These are phyloP conservation scores for Bradypodion pumilum DNA, from an alignment of 2,797 vertebrate genomes.

Conservation along the genomic window DNA sequence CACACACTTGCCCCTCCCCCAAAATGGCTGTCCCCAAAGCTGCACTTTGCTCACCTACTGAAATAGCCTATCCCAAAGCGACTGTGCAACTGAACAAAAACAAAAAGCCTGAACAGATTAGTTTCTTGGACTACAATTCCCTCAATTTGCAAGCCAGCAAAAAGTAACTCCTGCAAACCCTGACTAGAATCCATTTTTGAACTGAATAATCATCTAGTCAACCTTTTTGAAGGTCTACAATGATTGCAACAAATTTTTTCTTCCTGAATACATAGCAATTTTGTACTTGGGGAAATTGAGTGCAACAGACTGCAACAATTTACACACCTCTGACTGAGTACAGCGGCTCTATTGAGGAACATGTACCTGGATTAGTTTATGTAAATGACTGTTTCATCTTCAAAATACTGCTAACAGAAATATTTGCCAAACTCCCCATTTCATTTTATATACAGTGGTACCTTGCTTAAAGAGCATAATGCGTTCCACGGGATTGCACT, in stretches of 20 bases:
- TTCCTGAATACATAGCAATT: constrained; percentile 57
- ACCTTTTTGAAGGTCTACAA: constrained; percentile 52
- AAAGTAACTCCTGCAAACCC: too few species aligned
- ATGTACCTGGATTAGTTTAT: constrained; percentile 74
- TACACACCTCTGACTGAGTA: constrained; percentile 40
- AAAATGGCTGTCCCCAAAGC: too few species aligned
- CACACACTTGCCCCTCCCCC: too few species aligned
- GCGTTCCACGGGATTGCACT: too few species aligned
- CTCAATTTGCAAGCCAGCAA: too few species aligned
- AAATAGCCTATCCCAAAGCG: too few species aligned
- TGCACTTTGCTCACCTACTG: too few species aligned
- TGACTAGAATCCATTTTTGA: constrained; percentile 4
- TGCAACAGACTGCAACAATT: constrained; percentile 57
- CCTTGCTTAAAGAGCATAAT: too few species aligned
- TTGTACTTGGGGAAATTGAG: constrained; percentile 55
- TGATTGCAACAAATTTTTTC: constrained; percentile 47
- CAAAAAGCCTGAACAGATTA: too few species aligned
- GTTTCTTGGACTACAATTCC: too few species aligned
- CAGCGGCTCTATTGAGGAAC: constrained; percentile 55
- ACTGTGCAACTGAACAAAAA: too few species aligned
- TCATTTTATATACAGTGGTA: too few species aligned
- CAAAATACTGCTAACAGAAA: constrained; percentile 44
- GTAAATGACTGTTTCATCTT: constrained; percentile 62
- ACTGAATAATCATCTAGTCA: constrained; percentile 9
- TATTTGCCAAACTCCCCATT: neutral